Conservation (phyloP, 2,888 invertebrate species). For the Xiphydria camelus region DNA sequence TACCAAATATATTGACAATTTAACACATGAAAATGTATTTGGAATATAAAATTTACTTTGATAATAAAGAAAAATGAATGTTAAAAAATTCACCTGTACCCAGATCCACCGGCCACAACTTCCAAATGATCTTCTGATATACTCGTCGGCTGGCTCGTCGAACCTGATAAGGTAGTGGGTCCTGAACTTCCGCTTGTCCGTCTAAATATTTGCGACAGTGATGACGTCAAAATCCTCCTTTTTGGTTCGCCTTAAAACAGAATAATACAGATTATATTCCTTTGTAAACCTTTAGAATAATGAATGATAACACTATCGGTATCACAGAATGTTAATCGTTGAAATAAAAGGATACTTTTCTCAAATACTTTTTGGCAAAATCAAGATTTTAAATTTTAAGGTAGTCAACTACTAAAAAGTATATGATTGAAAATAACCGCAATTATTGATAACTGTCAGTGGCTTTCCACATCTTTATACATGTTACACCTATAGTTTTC, state of each 20-base stretch:
- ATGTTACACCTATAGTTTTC: too few species aligned
- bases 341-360: too few species aligned
- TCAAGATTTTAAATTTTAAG: too few species aligned
- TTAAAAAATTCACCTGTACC: conserved; percentile 34
- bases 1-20: conserved; percentile 20
- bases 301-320: too few species aligned
- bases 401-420: too few species aligned
- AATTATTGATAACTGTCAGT: too few species aligned
- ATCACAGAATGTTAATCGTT: too few species aligned
- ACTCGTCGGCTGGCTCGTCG: conserved; percentile 33
- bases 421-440: too few species aligned
- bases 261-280: not conserved
- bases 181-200: conserved; percentile 62
- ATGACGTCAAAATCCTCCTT: conserved; percentile 74
- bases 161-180: conserved; percentile 42
- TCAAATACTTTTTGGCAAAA: too few species aligned
- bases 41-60: conserved; percentile 1
- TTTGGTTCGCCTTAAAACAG: conserved; percentile 64
- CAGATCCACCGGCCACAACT: conserved; percentile 34
- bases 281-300: too few species aligned
- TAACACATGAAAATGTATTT: not conserved
- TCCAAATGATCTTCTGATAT: conserved; percentile 45
- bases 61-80: not conserved
- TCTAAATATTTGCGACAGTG: conserved; percentile 76
- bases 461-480: too few species aligned